Conservation (phyloP, 2,888 invertebrate species). For the Dicyrtoma fusca region DNA sequence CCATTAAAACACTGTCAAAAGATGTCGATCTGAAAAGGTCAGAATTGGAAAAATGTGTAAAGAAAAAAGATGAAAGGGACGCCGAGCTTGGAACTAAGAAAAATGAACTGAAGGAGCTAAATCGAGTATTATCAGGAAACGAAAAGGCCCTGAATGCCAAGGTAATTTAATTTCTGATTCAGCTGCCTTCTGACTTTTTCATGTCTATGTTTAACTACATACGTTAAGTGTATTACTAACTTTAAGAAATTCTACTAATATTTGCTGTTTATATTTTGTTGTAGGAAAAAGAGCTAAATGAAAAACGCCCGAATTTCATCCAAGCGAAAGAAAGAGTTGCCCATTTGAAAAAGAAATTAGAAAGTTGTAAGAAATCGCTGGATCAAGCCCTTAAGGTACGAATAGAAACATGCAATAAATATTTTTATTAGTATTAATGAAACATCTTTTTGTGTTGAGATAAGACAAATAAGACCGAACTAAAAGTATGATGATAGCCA, state of each 20-base stretch:
- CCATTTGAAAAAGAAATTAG: slow-evolving; percentile 93
- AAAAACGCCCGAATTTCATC: slow-evolving; percentile 92
- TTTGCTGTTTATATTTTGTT: slow-evolving; percentile 15
- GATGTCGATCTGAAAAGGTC: too few species aligned
- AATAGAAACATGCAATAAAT: neutral
- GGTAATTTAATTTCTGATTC: slow-evolving; percentile 6
- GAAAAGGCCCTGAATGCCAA: slow-evolving; percentile 51
- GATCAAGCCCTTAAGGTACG: slow-evolving; percentile 47
- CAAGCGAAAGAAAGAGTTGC: slow-evolving; percentile 95
- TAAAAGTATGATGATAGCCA: too few species aligned
- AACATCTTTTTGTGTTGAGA: neutral
- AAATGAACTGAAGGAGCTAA: slow-evolving; percentile 84
- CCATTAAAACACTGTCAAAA: too few species aligned
- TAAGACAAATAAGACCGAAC: too few species aligned
- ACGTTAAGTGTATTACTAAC: neutral
- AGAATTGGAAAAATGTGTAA: too few species aligned
- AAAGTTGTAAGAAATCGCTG: slow-evolving; percentile 62
- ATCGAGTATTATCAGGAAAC: slow-evolving; percentile 72
- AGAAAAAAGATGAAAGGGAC: too few species aligned
- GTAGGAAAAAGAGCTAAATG: slow-evolving; percentile 89
- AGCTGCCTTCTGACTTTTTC: too few species aligned
- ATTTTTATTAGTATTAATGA: too few species aligned
- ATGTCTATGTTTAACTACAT: too few species aligned
- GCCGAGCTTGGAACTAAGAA: too few species aligned
- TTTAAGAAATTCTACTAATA: neutral